Evolutionary conservation across 2,113 vertebrate species (phyloP).

Genomic region (Dicerorhinus sumatrensis): DNA sequence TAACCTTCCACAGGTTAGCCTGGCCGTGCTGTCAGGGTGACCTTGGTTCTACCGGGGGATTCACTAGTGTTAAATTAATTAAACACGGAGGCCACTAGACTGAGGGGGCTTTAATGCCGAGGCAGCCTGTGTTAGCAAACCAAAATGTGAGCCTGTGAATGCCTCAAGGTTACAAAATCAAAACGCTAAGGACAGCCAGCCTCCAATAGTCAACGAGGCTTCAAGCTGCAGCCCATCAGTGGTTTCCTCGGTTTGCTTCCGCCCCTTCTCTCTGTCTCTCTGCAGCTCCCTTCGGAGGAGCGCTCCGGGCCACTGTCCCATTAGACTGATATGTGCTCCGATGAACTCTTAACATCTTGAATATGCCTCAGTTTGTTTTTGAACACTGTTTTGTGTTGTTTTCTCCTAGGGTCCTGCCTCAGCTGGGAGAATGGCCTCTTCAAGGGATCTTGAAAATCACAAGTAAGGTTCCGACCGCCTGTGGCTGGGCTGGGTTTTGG

Average conservation of each 20-base stretch:
- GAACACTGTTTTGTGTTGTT: neutral
- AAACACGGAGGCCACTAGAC: neutral
- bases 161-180: neutral
- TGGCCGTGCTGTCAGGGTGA: neutral
- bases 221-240: neutral
- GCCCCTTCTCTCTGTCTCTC: rapidly evolving
- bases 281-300: neutral
- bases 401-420: constrained; percentile 47
- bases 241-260: neutral
- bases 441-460: constrained; percentile 54
- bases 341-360: neutral
- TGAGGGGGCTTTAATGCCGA: neutral
- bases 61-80: neutral
- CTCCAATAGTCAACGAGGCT: rapidly evolving
- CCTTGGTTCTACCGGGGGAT: neutral
- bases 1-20: neutral
- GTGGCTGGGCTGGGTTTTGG: too few species aligned
- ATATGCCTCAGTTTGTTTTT: too few species aligned
- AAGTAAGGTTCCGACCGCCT: constrained; percentile 78
- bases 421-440: constrained; percentile 76
- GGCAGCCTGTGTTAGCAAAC: neutral
- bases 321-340: neutral
- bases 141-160: neutral
- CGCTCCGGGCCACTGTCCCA: too few species aligned
- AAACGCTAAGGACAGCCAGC: rapidly evolving